Base-by-base conservation (phyloP, 1,140 invertebrate species). In the Ceratitis capitata region DNA sequence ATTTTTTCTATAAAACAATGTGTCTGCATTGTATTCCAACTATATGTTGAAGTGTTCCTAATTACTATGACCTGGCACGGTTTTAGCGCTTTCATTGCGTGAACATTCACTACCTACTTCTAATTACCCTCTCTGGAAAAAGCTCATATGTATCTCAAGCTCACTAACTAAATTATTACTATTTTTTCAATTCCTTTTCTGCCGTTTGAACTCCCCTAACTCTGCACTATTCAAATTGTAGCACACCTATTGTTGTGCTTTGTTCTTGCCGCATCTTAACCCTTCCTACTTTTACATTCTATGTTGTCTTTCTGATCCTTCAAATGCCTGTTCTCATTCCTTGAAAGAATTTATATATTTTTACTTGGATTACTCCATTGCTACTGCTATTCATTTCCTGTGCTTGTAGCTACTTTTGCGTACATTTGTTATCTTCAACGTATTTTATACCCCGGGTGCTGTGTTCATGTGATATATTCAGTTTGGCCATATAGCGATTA, bases 281-380 rank as follows among this genome's bases (percentile, higher is more conserved):
- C 14, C 10, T 5, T 6, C 29, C 58, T 32, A 14, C 14, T 61
- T 29, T 14, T 32, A 14, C 32, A 9, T 64, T 64, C 35, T 16
- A 32, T 61, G 14, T 61, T 9, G 23, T 61, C 3, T 32, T 61
- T 61, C 29, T 32, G 29, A 29, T 61, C 29, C 23, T 29, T 3
- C 3, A 12, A 61, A 61, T 61, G 58, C 47, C 14, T 53, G 51
- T 19, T 19, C 45, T 47, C 45, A 47, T 47, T 47, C 7, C 45
- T 47, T 9, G 0, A 47, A 47, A 47, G n/a, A n/a, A n/a, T 47
- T 7, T 23, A 29, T 39, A 45, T 78, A 39, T 78, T 78, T 78
- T 78, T n/a, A 47, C 69, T 78, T 78, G 42, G 69, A 78, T 78
- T 78, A 78, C 45, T 45, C 69, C 42, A 45, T 16, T 78, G 69